A percentile compares a stretch with the other conserved stretches of the same genome.
These are phyloP conservation scores for Hydriomena furcata DNA, from an alignment of 2,888 invertebrate species.

Conservation along the genomic window DNA sequence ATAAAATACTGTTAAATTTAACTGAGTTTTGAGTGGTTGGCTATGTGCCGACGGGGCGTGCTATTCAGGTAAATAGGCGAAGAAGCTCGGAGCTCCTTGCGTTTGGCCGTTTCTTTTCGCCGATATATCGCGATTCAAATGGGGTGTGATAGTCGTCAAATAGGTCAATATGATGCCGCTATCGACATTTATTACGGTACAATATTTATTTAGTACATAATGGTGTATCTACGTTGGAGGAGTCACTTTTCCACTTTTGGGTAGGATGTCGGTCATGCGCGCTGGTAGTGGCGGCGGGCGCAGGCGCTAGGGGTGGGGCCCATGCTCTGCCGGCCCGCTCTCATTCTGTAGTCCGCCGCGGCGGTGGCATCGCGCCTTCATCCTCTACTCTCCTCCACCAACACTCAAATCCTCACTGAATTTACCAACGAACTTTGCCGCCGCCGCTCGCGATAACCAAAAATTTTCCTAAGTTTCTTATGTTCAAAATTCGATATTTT, in stretches of 20 bases:
- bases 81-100: slow-evolving; percentile 25
- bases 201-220: slow-evolving; percentile 82
- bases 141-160: slow-evolving; percentile 55
- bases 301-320: slow-evolving; percentile 81
- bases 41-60: slow-evolving; percentile 37
- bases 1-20: slow-evolving; percentile 32
- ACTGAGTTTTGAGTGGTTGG: slow-evolving; percentile 38
- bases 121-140: slow-evolving; percentile 42
- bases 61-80: slow-evolving; percentile 38
- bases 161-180: slow-evolving; percentile 65
- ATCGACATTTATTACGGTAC: slow-evolving; percentile 68
- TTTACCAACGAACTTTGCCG: slow-evolving; percentile 60
- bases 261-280: slow-evolving; percentile 82
- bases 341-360: slow-evolving; percentile 78
- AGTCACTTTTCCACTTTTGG: slow-evolving; percentile 82
- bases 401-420: slow-evolving; percentile 45
- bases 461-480: slow-evolving; percentile 61
- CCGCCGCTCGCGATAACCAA: slow-evolving; percentile 66
- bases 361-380: slow-evolving; percentile 68
- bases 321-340: slow-evolving; percentile 68
- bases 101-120: slow-evolving; percentile 14
- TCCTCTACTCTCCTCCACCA: slow-evolving; percentile 51
- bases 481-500: slow-evolving; percentile 49
- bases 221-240: slow-evolving; percentile 79
- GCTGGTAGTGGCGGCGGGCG: slow-evolving; percentile 54